A percentile compares a stretch with the other conserved stretches of the same genome.
phyloP scores from a whole-genome alignment of 2,888 invertebrate genomes.

The Dicranocentrus wangi region DNA sequence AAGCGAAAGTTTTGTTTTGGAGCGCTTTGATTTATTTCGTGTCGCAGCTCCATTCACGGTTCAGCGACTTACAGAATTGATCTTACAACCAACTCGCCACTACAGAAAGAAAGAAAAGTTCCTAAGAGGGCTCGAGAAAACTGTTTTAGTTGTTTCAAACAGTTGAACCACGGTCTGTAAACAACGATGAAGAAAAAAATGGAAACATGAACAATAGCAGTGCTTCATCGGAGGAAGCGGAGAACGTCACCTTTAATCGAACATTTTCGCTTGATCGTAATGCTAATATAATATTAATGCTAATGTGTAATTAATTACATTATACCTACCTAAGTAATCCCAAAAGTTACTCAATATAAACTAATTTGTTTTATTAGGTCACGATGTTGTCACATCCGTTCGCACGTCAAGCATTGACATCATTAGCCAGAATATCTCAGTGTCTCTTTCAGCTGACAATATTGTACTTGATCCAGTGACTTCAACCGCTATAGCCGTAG shows the following conservation, averaged over 20 bases:
- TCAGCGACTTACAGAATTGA: slow-evolving; percentile 94
- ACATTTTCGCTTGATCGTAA: slow-evolving; percentile 45
- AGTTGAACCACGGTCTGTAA: slow-evolving; percentile 75
- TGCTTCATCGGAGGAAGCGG: slow-evolving; percentile 42
- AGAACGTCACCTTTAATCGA: slow-evolving; percentile 38
- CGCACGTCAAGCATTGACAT: slow-evolving; percentile 1
- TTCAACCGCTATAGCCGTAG: slow-evolving; percentile 6
- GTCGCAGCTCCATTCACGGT: slow-evolving; percentile 91
- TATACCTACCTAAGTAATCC: not conserved
- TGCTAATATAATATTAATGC: slow-evolving; percentile 16
- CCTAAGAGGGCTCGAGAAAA: slow-evolving; percentile 97
- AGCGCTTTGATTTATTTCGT: slow-evolving; percentile 70
- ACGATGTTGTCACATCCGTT: slow-evolving; percentile 2
- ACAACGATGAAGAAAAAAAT: slow-evolving; percentile 57
- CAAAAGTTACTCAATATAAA: not conserved
- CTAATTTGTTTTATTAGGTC: not conserved
- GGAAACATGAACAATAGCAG: slow-evolving; percentile 56
- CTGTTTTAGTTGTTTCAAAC: slow-evolving; percentile 87
- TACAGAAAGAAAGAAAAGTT: slow-evolving; percentile 97
- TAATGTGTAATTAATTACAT: not conserved
- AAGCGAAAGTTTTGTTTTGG: slow-evolving; percentile 67
- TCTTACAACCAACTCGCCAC: slow-evolving; percentile 92
- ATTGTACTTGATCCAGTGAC: slow-evolving; percentile 16
- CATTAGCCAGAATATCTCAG: slow-evolving; percentile 1
- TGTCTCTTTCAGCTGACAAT: not conserved